These are phyloP conservation scores for Lutra lutra DNA, from an alignment of 2,797 vertebrate genomes.

Conservation along the genomic window DNA sequence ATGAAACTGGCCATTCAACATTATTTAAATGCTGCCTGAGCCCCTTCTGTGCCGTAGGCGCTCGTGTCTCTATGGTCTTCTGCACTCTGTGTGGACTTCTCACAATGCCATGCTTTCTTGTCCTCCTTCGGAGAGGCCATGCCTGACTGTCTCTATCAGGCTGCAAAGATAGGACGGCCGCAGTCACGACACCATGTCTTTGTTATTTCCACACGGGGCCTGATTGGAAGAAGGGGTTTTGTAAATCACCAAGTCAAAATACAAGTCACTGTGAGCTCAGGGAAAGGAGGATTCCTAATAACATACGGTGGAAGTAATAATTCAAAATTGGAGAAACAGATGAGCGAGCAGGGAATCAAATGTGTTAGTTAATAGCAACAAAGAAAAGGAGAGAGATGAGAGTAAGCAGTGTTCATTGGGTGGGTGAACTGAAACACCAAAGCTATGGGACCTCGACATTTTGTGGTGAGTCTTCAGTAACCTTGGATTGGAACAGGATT, in stretches of 20 bases:
- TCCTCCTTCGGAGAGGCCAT: background rate
- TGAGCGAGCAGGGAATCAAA: background rate
- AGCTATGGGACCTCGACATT: background rate
- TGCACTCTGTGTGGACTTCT: background rate
- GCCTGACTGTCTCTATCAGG: background rate
- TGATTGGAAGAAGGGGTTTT: background rate
- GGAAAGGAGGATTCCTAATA: background rate
- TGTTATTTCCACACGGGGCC: background rate
- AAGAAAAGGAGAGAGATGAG: background rate
- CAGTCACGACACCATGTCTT: background rate
- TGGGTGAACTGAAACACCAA: background rate
- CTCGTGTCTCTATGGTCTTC: accelerated
- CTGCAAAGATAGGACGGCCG: background rate
- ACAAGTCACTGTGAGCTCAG: background rate
- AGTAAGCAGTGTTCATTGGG: accelerated
- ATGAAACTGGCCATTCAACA: background rate
- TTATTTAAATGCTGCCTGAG: background rate
- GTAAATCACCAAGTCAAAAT: background rate
- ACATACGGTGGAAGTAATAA: background rate
- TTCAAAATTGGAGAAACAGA: background rate
- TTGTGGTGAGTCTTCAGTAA: background rate
- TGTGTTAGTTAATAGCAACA: background rate
- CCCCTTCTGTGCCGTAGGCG: accelerated
- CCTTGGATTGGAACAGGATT: background rate
- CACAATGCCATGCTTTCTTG: background rate